Percentiles rank a stretch among this genome's conserved stretches.
phyloP scores from a whole-genome alignment of 2,888 invertebrate genomes.

The Plutella xylostella region DNA sequence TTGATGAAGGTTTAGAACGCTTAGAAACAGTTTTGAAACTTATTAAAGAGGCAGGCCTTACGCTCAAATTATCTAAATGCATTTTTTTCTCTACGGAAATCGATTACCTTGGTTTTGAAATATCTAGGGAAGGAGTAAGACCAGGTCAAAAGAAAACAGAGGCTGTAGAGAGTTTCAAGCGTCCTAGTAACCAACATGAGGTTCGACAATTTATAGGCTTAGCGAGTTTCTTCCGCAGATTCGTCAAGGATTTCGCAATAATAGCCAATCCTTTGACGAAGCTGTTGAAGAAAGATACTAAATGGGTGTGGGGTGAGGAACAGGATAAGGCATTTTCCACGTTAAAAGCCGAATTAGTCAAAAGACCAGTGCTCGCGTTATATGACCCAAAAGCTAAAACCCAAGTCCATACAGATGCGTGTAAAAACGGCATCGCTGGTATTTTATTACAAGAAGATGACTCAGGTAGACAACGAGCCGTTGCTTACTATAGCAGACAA shows the following conservation, averaged over 20 bases:
- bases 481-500: slow-evolving; percentile 8
- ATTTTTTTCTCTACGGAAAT: background rate
- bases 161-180: background rate
- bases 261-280: background rate
- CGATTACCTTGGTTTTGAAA: background rate
- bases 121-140: background rate
- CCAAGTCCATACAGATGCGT: background rate
- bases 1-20: background rate
- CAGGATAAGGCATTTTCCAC: background rate
- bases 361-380: background rate
- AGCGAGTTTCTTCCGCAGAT: background rate
- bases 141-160: background rate
- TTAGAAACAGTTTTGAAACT: background rate
- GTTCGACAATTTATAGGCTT: background rate
- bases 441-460: background rate
- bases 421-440: background rate
- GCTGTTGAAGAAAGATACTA: background rate
- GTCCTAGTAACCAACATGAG: background rate
- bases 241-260: background rate
- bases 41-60: background rate
- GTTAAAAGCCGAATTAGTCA: background rate
- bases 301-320: background rate
- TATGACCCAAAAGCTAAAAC: background rate
- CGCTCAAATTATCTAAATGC: background rate
- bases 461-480: background rate